Evolutionary conservation across 2,113 vertebrate species (phyloP).

Genomic region (Plecotus auritus): DNA sequence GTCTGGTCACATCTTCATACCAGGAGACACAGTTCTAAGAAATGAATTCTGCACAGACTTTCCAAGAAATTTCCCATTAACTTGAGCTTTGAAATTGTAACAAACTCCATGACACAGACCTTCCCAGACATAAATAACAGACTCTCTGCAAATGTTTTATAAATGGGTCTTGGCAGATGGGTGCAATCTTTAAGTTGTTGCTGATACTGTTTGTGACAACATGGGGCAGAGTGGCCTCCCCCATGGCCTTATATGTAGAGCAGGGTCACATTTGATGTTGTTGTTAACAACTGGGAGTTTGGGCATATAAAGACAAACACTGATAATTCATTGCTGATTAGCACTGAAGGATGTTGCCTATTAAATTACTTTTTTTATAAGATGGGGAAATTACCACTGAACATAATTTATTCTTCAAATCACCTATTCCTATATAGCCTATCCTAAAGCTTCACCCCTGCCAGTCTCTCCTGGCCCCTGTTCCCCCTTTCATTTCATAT

Average conservation of each 20-base stretch:
- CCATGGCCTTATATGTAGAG: neutral
- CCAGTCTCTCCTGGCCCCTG: neutral
- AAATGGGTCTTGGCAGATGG: neutral
- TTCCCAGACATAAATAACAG: neutral
- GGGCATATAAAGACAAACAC: neutral
- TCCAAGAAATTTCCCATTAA: neutral
- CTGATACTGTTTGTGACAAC: neutral
- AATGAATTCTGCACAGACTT: neutral
- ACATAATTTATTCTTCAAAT: neutral
- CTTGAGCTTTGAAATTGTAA: neutral
- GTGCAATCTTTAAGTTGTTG: neutral
- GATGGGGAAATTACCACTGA: neutral
- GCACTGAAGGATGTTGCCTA: neutral
- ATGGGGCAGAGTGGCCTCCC: neutral
- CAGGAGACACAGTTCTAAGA: neutral
- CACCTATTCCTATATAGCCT: neutral
- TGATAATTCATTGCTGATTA: slow-evolving; percentile 11
- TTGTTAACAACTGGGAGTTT: neutral
- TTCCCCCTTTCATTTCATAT: neutral
- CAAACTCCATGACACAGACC: neutral
- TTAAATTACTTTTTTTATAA: neutral
- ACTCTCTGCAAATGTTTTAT: neutral
- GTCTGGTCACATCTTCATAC: neutral
- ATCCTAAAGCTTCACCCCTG: neutral
- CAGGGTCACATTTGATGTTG: neutral